Evolutionary conservation across 1,140 invertebrate genomes (phyloP).

Genomic region (Tetramorium parvispinum): DNA sequence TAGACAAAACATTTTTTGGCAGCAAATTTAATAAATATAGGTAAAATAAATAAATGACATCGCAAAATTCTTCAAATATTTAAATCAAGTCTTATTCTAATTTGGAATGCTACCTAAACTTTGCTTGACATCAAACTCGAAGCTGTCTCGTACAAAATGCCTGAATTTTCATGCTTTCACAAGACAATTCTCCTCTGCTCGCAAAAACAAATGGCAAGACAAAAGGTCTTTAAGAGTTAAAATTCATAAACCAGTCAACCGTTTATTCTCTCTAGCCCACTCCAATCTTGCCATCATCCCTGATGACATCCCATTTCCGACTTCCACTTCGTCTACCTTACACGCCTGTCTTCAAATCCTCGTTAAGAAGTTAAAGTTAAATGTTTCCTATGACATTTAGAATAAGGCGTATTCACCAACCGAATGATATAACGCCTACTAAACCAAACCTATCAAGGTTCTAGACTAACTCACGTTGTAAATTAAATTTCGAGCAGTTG

Average conservation of each 20-base stretch:
- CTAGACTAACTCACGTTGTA: not conserved
- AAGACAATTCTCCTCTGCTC: slow-evolving; percentile 17
- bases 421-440: not conserved
- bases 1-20: not conserved
- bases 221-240: slow-evolving; percentile 52
- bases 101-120: slow-evolving; percentile 32
- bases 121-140: slow-evolving; percentile 33
- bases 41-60: not conserved
- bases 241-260: slow-evolving; percentile 68
- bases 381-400: slow-evolving; percentile 46
- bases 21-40: not conserved
- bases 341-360: slow-evolving; percentile 78
- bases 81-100: slow-evolving; percentile 43
- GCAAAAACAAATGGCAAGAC: slow-evolving; percentile 42
- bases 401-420: slow-evolving; percentile 4
- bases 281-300: slow-evolving; percentile 34
- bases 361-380: slow-evolving; percentile 81
- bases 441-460: slow-evolving; percentile 1
- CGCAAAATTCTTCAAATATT: slow-evolving; percentile 44
- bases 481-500: not conserved
- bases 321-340: slow-evolving; percentile 50
- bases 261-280: not conserved
- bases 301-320: slow-evolving; percentile 52
- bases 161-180: slow-evolving; percentile 8
- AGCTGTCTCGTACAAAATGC: slow-evolving; percentile 26